Evolutionary conservation across 2,888 invertebrate genomes (phyloP).

Genomic region (Melikaiella ostensackeni): DNA sequence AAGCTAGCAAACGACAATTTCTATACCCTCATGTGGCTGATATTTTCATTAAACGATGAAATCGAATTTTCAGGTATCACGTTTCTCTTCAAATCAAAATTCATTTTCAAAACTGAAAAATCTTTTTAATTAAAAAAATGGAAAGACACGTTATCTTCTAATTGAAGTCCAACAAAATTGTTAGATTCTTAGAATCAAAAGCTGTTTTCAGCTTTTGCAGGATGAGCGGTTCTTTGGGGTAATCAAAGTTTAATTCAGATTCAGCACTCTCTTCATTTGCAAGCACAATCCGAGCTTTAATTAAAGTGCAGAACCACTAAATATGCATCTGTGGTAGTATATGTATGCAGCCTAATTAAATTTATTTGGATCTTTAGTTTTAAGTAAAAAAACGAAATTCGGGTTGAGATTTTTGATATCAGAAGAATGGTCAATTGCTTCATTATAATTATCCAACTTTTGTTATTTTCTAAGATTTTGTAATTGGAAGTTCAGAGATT

Average conservation of each 20-base stretch:
- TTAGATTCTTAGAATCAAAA: constrained; percentile 3
- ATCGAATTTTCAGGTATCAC: neutral
- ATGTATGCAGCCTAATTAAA: constrained; percentile 2
- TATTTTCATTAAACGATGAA: constrained; percentile 14
- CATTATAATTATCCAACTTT: neutral
- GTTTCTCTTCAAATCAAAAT: neutral
- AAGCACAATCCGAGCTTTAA: constrained; percentile 33
- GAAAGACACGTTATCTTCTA: too few species aligned
- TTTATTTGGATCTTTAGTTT: constrained; percentile 23
- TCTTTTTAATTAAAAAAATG: too few species aligned
- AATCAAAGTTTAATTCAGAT: constrained; percentile 35
- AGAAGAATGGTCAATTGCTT: neutral
- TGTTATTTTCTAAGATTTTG: neutral
- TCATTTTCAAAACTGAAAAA: neutral
- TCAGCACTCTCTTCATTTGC: constrained; percentile 36
- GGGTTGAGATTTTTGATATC: neutral
- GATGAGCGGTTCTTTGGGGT: constrained; percentile 21
- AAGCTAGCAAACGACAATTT: constrained; percentile 13
- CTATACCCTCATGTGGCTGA: neutral
- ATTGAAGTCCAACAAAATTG: neutral
- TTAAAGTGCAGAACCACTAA: constrained; percentile 33
- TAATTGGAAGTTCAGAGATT: neutral
- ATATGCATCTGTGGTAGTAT: constrained; percentile 32
- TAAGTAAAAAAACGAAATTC: neutral
- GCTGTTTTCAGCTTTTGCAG: constrained; percentile 30